Conservation (phyloP, 2,888 invertebrate species). For the Oithona nana region DNA sequence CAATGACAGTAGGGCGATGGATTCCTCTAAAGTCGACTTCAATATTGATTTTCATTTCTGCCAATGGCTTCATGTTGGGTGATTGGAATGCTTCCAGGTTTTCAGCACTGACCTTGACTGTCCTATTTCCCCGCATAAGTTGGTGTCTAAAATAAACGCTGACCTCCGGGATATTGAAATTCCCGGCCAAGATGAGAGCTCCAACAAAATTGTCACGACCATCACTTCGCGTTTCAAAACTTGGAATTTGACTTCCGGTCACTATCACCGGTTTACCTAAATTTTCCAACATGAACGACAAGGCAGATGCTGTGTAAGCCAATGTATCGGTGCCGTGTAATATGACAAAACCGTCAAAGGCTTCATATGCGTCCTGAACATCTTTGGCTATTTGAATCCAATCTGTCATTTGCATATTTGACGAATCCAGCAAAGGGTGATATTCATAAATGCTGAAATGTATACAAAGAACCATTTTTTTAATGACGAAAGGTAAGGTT, state of each 20-base stretch:
- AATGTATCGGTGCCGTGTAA: conserved; percentile 92
- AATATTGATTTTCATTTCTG: conserved; percentile 58
- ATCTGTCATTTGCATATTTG: conserved; percentile 75
- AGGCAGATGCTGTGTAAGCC: conserved; percentile 81
- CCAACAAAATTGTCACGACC: conserved; percentile 81
- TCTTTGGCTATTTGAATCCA: conserved; percentile 62
- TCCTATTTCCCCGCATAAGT: conserved; percentile 71
- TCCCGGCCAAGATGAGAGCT: conserved; percentile 53
- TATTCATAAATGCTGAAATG: conserved; percentile 71
- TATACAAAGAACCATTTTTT: too few species aligned
- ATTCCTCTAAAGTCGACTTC: conserved; percentile 27
- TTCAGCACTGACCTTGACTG: conserved; percentile 46
- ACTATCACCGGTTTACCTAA: conserved; percentile 79
- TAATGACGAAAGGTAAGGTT: too few species aligned
- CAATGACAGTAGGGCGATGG: neutral
- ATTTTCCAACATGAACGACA: conserved; percentile 91
- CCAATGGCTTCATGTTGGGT: conserved; percentile 66
- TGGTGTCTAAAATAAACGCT: conserved; percentile 73
- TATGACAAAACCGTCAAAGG: conserved; percentile 80
- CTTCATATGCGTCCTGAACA: conserved; percentile 20
- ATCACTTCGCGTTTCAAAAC: conserved; percentile 33
- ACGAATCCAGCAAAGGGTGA: conserved; percentile 68
- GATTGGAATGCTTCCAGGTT: conserved; percentile 62
- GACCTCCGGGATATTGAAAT: conserved; percentile 76
- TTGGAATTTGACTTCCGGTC: conserved; percentile 36